Percentiles rank a stretch among this genome's conserved stretches.
Conservation (phyloP, 2,888 invertebrate species). For the Oxytorus armatus region DNA sequence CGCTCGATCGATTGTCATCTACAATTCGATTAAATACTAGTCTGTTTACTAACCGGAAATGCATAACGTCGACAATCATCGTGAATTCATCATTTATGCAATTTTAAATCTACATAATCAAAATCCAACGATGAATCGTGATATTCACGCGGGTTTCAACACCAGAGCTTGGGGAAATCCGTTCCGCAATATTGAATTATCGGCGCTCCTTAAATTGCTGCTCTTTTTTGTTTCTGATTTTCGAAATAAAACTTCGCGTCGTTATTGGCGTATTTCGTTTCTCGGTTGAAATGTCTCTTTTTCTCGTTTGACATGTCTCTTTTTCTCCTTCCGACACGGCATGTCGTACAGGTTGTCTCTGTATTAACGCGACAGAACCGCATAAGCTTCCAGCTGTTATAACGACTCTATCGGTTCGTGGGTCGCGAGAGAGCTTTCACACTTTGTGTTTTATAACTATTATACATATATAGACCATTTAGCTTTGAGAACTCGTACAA, state of each 20-base stretch:
- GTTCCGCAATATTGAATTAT: not conserved
- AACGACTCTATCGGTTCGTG: slow-evolving; percentile 54
- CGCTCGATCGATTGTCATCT: not conserved
- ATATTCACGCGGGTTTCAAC: not conserved
- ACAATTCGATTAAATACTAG: not conserved
- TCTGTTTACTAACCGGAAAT: too few species aligned
- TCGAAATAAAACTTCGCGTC: not conserved
- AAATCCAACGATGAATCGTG: not conserved
- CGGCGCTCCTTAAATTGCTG: not conserved
- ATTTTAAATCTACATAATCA: not conserved
- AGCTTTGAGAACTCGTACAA: slow-evolving; percentile 49
- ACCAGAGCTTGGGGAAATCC: not conserved
- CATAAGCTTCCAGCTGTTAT: slow-evolving; percentile 44
- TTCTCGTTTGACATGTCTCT: not conserved
- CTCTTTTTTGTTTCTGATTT: not conserved
- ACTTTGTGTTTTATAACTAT: slow-evolving; percentile 26
- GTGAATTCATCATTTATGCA: not conserved
- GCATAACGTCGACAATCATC: not conserved
- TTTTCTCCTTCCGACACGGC: not conserved
- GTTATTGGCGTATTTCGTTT: not conserved
- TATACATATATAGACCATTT: slow-evolving; percentile 12
- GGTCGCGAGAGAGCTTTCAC: slow-evolving; percentile 27
- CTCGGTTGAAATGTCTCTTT: not conserved
- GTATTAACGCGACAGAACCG: slow-evolving; percentile 19
- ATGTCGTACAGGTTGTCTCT: not conserved